Conservation (phyloP, 2,888 invertebrate genomes). For the Camptogramma bilineatum region DNA sequence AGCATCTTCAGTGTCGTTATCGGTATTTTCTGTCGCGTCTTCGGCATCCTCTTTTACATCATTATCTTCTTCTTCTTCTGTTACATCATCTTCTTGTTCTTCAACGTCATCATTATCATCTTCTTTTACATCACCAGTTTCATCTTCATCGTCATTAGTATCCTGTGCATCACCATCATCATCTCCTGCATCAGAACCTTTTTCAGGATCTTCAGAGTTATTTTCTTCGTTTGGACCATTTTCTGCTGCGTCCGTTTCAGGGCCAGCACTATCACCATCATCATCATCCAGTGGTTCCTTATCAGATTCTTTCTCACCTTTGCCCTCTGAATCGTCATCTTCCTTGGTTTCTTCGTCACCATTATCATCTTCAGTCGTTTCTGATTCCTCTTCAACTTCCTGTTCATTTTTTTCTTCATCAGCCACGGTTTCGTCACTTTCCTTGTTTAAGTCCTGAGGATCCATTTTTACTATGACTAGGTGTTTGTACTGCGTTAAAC, state of each 20-base stretch:
- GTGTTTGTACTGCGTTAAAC: neutral
- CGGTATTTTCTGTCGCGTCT: neutral
- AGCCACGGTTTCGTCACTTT: slow-evolving; percentile 8
- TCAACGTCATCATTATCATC: slow-evolving; percentile 1
- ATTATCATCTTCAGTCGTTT: slow-evolving; percentile 1
- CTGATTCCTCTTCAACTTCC: neutral
- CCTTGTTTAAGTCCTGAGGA: slow-evolving; percentile 22
- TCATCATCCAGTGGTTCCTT: neutral
- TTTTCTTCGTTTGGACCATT: slow-evolving; percentile 1
- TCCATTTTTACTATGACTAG: slow-evolving; percentile 13
- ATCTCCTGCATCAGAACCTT: neutral
- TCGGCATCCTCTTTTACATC: neutral
- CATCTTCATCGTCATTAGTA: neutral
- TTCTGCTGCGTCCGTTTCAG: slow-evolving; percentile 3
- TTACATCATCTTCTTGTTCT: neutral
- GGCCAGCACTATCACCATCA: neutral
- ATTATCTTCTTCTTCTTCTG: too few relatives aligned
- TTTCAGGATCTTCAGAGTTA: neutral
- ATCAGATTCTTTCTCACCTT: neutral
- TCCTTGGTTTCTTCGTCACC: slow-evolving; percentile 8
- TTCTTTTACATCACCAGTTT: neutral
- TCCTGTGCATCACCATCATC: neutral
- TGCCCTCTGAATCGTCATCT: neutral
- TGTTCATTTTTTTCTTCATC: neutral
- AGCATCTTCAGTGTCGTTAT: neutral